Base-by-base conservation (phyloP, 2,888 invertebrate species). In the Doris montereyensis region DNA sequence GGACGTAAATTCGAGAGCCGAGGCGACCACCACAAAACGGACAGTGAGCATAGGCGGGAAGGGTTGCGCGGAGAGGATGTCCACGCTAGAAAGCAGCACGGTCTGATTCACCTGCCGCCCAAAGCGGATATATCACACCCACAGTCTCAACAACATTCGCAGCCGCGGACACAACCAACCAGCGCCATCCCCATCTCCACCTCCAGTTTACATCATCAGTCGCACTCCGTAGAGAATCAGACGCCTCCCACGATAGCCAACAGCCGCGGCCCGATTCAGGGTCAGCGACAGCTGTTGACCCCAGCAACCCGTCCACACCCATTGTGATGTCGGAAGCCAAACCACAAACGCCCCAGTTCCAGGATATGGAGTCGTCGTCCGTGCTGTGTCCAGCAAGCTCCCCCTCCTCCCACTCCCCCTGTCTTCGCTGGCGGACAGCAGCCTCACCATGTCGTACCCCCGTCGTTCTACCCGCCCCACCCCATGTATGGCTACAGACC, bases 251-350 rank as follows among this genome's bases (percentile, higher is more conserved):
- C 52, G 8, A 41, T 5, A 10, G 17, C 80, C 67, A 79, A 75
- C 67, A 73, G 71, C 35, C 78, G 77, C 52, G 76, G 81, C 17
- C 73, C 75, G 24, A 75, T 78, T 52, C 79, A 77, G 32, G 81
- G 77, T 17, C 67, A 60, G 17, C 32, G 79, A 26, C 77, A 79
- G 5, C 83, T 90, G 26, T 90, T 84, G 89, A 90, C 80, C 89
- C 89, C 13, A 89, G 88, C 65, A 89, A 89, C 81, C 89, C 89
- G 21, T 86, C 85, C 74, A 88, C 87, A 75, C 87, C 88, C 8
- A 88, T 88, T 68, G 79, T 87, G 24, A 85, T 89, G n/a, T 76
- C 82, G 1, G 81, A 79, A 1, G n/a, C 67, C 1, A 67, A 57
- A 8, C 79, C 77, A 21, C 78, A 86, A n/a, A 21, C 65, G 13